Evolutionary conservation across 1,140 invertebrate genomes (phyloP), one percentile per base, ranked within the genome.

Genomic region (Trichogramma pretiosum): DNA sequence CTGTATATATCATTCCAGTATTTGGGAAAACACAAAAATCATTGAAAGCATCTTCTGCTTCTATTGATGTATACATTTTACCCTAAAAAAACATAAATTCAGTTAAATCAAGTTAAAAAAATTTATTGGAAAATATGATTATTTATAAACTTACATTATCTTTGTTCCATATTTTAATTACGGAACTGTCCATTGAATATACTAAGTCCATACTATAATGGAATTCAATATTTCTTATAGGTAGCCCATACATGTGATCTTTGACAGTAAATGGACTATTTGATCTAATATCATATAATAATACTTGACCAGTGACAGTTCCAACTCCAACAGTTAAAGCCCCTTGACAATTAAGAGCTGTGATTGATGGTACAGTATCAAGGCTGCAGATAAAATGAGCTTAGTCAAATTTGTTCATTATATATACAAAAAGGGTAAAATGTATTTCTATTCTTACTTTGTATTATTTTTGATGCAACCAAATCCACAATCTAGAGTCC

Each of bases 91-190:
- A 55, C 23, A 55, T 48, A 34, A n/a, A 7, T 35, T 35, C 33
- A 35, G 16, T 35, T 35, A 7, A 7, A 14, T 5, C 7, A 35
- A n/a, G 17, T n/a, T n/a, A 35, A 35, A 9, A 9, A 7, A 35
- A 22, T 30, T 43, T 38, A 37, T 43, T 37, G 11, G 18, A 28
- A 11, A 26, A 26, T 3, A 14, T 34, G 5, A 24, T 14, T 26
- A 33, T 21, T 46, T 34, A 35, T 28, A 28, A 28, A 72, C 76
- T 78, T 78, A 93, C 89, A 46, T 77, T 85, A 63, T 92, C 78
- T 65, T 85, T 84, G 57, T 98, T 81, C 95, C 96, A 99, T 57
- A 99, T 84, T 74, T 98, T 98, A 0, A 98, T 70, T 19, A 93
- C 84, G 54, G 86, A 87, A 48, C 79, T 76, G 70, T 99, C 95